These are phyloP conservation scores for Pseudolaguvia tuberculata DNA, from an alignment of 2,113 vertebrate genomes.

Conservation along the genomic window DNA sequence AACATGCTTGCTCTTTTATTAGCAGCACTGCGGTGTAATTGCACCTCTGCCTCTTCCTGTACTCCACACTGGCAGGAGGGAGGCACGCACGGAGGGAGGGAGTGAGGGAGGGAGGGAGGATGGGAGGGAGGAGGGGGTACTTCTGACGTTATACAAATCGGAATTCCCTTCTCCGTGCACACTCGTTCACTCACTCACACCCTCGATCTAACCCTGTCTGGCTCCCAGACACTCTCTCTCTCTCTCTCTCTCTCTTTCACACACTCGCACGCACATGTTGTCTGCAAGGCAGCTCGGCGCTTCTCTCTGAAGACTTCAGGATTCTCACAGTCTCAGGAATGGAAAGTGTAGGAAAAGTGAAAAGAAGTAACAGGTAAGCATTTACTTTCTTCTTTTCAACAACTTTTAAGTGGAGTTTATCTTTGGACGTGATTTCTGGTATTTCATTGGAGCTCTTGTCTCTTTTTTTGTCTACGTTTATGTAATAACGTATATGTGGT, in stretches of 20 bases:
- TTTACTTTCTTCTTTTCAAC: not conserved
- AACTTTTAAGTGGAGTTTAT: not conserved
- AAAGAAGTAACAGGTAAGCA: constrained; percentile 46
- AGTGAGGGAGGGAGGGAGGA: constrained; percentile 62
- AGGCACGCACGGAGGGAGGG: constrained; percentile 57
- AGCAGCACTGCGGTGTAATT: constrained; percentile 69
- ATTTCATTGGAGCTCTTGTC: not conserved
- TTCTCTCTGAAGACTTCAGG: constrained; percentile 47
- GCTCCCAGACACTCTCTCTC: constrained; percentile 65
- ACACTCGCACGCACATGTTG: constrained; percentile 39
- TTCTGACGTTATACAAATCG: constrained; percentile 74
- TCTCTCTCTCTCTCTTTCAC: constrained; percentile 24
- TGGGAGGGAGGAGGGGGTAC: constrained; percentile 53
- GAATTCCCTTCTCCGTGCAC: constrained; percentile 70
- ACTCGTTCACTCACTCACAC: constrained; percentile 54
- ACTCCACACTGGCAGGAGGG: constrained; percentile 55
- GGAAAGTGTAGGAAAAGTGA: constrained; percentile 36
- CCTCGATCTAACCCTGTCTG: constrained; percentile 71
- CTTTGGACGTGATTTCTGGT: not conserved
- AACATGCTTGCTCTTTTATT: constrained; percentile 68
- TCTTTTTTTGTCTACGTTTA: no score
- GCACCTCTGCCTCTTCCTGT: constrained; percentile 69
- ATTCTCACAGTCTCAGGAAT: constrained; percentile 44
- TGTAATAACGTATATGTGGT: not conserved
- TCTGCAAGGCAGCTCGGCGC: constrained; percentile 32